Evolutionary conservation across 1,140 invertebrate genomes (phyloP).

Genomic region (Oryzaephilus surinamensis): DNA sequence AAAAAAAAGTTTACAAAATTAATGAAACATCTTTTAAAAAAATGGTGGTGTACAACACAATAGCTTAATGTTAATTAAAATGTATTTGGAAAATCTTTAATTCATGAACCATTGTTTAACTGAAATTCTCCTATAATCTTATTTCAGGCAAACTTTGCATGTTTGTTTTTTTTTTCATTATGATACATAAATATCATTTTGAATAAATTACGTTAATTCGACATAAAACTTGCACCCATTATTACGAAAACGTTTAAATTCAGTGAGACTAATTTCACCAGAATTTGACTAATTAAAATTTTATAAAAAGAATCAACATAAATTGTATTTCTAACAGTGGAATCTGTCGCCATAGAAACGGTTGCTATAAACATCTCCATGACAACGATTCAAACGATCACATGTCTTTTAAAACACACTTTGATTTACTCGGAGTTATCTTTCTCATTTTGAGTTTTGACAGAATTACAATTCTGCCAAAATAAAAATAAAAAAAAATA

Average conservation of each 20-base stretch:
- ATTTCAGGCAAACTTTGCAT: neutral
- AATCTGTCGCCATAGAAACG: too few species aligned
- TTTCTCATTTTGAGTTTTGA: too few species aligned
- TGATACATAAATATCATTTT: conserved; percentile 4
- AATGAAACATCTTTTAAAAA: neutral
- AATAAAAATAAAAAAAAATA: too few species aligned
- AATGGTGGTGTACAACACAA: neutral
- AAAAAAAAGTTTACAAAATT: too few species aligned
- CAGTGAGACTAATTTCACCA: conserved; percentile 7
- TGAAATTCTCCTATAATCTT: neutral
- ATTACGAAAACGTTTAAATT: conserved; percentile 8
- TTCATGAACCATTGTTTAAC: conserved; percentile 1
- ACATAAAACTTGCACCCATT: neutral
- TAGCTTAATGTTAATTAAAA: too few species aligned
- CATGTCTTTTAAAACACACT: too few species aligned
- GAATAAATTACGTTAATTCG: conserved; percentile 5
- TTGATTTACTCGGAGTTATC: too few species aligned
- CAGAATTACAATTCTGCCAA: too few species aligned
- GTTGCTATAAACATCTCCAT: too few species aligned
- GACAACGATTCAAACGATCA: too few species aligned
- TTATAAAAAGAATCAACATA: too few species aligned
- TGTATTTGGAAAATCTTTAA: neutral
- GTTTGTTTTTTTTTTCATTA: neutral
- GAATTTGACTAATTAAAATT: conserved; percentile 3
- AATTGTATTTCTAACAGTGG: too few species aligned